These are phyloP conservation scores for Formica aserva DNA, from an alignment of 2,888 invertebrate genomes.

Conservation along the genomic window DNA sequence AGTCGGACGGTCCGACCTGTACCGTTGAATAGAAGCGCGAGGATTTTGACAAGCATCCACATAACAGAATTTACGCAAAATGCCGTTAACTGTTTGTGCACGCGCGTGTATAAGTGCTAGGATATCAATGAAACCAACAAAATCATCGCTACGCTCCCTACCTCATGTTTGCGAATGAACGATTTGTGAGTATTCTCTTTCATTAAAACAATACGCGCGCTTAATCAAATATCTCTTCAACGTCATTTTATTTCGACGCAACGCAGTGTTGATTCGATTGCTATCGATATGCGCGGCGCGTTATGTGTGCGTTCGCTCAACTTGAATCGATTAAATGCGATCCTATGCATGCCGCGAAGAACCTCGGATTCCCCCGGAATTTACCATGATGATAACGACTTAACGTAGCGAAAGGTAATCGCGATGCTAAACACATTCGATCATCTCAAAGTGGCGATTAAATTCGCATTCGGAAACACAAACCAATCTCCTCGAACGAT, in stretches of 20 bases:
- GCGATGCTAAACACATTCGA: constrained; percentile 8
- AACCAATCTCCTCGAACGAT: constrained; percentile 17
- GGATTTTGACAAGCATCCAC: constrained; percentile 47
- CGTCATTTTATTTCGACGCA: constrained; percentile 57
- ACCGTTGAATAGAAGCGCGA: background rate
- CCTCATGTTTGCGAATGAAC: constrained; percentile 65
- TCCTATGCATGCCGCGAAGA: background rate
- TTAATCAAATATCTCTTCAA: constrained; percentile 67
- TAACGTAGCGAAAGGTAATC: background rate
- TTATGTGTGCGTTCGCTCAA: constrained; percentile 6
- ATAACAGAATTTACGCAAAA: constrained; percentile 62
- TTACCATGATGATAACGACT: background rate
- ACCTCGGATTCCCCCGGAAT: background rate
- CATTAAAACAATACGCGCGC: constrained; percentile 67
- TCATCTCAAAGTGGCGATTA: constrained; percentile 30
- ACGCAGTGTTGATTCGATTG: constrained; percentile 55
- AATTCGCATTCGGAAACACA: constrained; percentile 27
- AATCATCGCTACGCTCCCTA: constrained; percentile 56
- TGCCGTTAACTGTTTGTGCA: constrained; percentile 29
- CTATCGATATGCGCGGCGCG: constrained; percentile 14
- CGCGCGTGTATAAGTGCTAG: constrained; percentile 24
- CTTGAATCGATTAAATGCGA: constrained; percentile 24
- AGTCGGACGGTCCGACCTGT: background rate
- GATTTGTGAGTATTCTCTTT: constrained; percentile 69
- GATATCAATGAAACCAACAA: constrained; percentile 63